These are phyloP conservation scores for Canis aureus DNA, from an alignment of 2,113 vertebrate species.

Conservation along the genomic window DNA sequence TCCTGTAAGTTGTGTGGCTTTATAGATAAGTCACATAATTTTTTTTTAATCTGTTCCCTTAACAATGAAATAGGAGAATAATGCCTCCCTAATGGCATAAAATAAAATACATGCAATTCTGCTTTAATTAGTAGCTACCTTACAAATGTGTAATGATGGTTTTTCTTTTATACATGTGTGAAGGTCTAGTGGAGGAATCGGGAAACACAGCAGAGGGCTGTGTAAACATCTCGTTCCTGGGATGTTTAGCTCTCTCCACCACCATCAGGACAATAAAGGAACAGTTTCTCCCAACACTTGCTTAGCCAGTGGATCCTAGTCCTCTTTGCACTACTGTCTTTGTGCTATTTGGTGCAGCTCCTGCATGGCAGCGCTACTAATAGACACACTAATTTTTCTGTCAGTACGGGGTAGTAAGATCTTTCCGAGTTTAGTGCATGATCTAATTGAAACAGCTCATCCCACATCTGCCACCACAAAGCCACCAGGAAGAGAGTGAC, in stretches of 20 bases:
- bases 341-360: neutral
- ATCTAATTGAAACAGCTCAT: neutral
- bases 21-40: neutral
- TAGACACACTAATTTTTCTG: neutral
- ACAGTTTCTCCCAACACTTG: neutral
- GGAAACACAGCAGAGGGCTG: neutral
- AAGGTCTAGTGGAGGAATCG: neutral
- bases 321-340: neutral
- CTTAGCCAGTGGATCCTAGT: neutral
- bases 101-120: neutral
- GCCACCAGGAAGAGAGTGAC: neutral
- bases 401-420: neutral
- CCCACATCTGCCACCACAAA: neutral
- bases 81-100: neutral
- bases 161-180: neutral
- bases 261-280: neutral
- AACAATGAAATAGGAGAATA: neutral
- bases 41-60: neutral
- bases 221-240: neutral
- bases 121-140: neutral
- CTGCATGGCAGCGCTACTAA: neutral
- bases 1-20: neutral
- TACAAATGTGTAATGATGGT: too few species aligned
- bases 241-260: neutral
- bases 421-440: neutral